Percentiles rank a stretch among this genome's conserved stretches.
phyloP scores from a whole-genome alignment of 2,113 vertebrate genomes.

The Merops nubicus region DNA sequence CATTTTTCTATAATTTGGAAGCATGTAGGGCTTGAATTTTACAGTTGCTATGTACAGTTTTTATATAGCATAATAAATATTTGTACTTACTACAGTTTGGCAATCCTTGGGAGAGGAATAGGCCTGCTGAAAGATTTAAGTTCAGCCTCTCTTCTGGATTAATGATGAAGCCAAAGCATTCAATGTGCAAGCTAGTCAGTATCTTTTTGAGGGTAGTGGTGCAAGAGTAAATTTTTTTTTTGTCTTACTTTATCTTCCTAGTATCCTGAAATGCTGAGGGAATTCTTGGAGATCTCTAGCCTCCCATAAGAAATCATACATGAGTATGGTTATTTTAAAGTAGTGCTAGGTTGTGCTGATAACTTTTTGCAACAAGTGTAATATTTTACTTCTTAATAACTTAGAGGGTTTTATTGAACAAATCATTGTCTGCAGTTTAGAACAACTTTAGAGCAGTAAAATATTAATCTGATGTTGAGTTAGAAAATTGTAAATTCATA shows the following conservation, averaged over 20 bases:
- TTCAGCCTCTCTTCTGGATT: background rate
- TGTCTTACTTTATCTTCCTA: background rate
- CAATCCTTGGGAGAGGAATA: background rate
- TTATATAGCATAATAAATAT: background rate
- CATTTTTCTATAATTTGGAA: background rate
- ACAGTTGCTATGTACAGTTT: background rate
- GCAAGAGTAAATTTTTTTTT: background rate
- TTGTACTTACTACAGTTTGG: background rate
- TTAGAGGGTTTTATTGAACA: background rate
- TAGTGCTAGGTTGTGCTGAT: background rate
- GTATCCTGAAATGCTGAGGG: background rate
- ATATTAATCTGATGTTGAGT: background rate
- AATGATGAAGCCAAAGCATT: background rate
- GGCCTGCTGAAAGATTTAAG: background rate
- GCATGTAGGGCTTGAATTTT: background rate
- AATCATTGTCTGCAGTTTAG: background rate
- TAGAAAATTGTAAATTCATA: background rate
- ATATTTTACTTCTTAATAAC: background rate
- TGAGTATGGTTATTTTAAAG: background rate
- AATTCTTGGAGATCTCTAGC: background rate
- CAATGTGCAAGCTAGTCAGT: background rate
- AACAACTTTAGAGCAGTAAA: background rate
- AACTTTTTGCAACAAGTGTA: background rate
- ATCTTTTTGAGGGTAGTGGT: background rate
- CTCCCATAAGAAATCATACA: background rate